Base-by-base conservation (phyloP, 1,140 invertebrate genomes). In the Caerostris darwini region DNA sequence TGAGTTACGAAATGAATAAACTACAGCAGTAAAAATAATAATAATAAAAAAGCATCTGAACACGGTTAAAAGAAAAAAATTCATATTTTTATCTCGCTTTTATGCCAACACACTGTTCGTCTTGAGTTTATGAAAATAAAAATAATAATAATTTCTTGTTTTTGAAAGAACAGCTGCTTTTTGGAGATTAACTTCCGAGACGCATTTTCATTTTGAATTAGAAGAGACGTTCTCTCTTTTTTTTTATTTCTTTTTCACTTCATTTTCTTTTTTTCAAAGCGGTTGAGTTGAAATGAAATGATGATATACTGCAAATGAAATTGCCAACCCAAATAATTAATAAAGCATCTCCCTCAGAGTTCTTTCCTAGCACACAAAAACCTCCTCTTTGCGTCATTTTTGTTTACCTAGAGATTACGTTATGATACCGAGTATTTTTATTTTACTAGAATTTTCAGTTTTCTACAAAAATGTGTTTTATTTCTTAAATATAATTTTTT, bases 221-320 rank as follows among this genome's bases (percentile, higher is more conserved):
- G 34, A 7, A 71, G 12, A n/a, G 69, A 10, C 69, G 19, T 34
- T 10, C 69, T 50, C 7, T 3, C 12, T 34, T 34, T 7, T 71
- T 34, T 34, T 34, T 34, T 34, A 34, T 34, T 34, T 34, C 34
- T 34, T 34, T 34, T 34, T 1, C 34, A n/a, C 2, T 34, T 34
- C 2, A 34, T 34, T 34, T 34, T 50, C 5, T 71, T 71, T 34
- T 34, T 7, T 50, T 71, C 50, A 7, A 71, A 8, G 69, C 19
- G 2, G 34, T 2, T 34, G 34, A 34, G 34, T 34, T 34, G 34
- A 71, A 71, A 71, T n/a, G 67, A 19, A 71, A 50, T 34, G 69
- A 71, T 71, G 69, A 71, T 71, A 7, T 71, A 71, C 69, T 71
- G 69, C 34, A 71, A 71, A 71, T 71, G 69, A 71, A 71, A 71